Conservation (phyloP, 2,888 invertebrate genomes). For the Alloscopus bannaensis region DNA sequence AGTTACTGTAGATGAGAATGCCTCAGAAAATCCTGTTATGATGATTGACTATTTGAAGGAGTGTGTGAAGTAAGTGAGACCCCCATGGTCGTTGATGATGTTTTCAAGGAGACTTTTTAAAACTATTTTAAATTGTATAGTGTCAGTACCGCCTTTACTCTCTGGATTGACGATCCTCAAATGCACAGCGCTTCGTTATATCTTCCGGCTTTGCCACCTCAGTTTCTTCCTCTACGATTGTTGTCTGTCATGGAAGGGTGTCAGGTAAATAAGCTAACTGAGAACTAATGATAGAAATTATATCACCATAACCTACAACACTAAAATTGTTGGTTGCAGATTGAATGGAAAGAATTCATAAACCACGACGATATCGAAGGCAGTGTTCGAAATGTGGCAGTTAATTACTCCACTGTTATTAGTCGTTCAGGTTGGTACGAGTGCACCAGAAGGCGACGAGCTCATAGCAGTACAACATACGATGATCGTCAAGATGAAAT, state of each 20-base stretch:
- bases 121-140: slow-evolving; percentile 75
- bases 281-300: slow-evolving; percentile 19
- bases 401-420: slow-evolving; percentile 54
- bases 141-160: slow-evolving; percentile 80
- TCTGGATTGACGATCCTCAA: slow-evolving; percentile 88
- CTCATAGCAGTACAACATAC: slow-evolving; percentile 43
- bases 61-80: slow-evolving; percentile 75
- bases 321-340: slow-evolving; percentile 61
- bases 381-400: slow-evolving; percentile 39
- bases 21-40: slow-evolving; percentile 66
- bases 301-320: slow-evolving; percentile 48
- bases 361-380: slow-evolving; percentile 64
- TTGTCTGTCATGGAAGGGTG: slow-evolving; percentile 80
- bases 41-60: slow-evolving; percentile 68
- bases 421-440: slow-evolving; percentile 67
- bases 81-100: neutral
- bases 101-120: neutral
- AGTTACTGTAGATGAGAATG: slow-evolving; percentile 49
- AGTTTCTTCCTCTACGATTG: slow-evolving; percentile 83
- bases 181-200: slow-evolving; percentile 83
- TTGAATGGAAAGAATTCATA: slow-evolving; percentile 67
- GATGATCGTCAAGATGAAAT: slow-evolving; percentile 67
- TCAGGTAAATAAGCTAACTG: too few relatives aligned
- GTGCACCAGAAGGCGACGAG: slow-evolving; percentile 37
- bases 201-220: slow-evolving; percentile 83